A percentile compares a stretch with the other conserved stretches of the same genome.
Conservation (phyloP, 2,888 invertebrate genomes). For the Amblyjoppa proteus region DNA sequence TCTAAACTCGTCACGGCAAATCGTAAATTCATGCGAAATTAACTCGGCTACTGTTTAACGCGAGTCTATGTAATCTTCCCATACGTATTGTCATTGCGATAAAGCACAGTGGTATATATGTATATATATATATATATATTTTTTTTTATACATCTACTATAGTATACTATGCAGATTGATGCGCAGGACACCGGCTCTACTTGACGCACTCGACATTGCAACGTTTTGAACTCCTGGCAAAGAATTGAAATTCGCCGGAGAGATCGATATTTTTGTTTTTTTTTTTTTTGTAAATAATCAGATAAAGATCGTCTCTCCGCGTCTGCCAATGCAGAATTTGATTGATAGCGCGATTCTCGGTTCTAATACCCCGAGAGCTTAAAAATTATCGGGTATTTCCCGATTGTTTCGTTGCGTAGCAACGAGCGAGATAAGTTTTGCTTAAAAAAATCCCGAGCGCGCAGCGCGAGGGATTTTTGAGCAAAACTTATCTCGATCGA, state of each 20-base stretch:
- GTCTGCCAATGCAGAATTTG: neutral
- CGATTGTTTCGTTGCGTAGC: too few species aligned
- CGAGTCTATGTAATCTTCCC: conserved; percentile 27
- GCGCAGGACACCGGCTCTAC: neutral
- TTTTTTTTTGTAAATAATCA: neutral
- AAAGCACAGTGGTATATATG: conserved; percentile 69
- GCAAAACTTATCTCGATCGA: too few species aligned
- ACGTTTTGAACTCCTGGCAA: neutral
- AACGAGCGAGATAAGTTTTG: too few species aligned
- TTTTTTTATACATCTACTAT: conserved; percentile 8
- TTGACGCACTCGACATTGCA: neutral
- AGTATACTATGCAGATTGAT: conserved; percentile 10
- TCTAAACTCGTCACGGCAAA: conserved; percentile 5
- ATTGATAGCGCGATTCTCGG: neutral
- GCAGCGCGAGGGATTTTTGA: too few species aligned
- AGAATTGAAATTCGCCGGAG: neutral
- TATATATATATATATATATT: conserved; percentile 2
- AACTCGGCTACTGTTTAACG: conserved; percentile 14
- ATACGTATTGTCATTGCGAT: conserved; percentile 72
- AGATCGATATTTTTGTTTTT: neutral
- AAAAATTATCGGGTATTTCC: too few species aligned
- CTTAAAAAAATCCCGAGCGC: too few species aligned
- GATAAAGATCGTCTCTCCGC: neutral
- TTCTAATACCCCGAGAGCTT: too few species aligned
- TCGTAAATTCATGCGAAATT: conserved; percentile 34